These are phyloP conservation scores for Coregonus sp. DNA, from an alignment of 2,797 vertebrate species.

Conservation along the genomic window DNA sequence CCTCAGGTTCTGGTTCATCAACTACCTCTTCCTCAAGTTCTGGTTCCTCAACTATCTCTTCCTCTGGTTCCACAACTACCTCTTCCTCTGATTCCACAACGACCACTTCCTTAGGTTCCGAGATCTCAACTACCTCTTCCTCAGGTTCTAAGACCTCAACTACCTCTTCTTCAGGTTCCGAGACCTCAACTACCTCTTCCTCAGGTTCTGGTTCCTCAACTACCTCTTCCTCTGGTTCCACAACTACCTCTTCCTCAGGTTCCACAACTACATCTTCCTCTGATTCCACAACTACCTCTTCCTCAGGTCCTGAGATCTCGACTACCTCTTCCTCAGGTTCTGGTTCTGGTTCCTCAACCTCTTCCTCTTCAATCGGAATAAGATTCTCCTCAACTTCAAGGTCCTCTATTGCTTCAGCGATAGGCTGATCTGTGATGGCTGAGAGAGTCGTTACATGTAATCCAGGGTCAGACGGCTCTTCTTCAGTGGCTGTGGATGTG, in stretches of 20 bases:
- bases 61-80: not conserved
- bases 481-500: slow-evolving; percentile 3
- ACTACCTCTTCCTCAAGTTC: not conserved
- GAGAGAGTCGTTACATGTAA: slow-evolving; percentile 45
- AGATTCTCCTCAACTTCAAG: slow-evolving; percentile 33
- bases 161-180: slow-evolving; percentile 6
- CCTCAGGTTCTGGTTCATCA: slow-evolving; percentile 3
- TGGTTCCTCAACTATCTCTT: too few relatives aligned
- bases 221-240: not conserved
- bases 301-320: not conserved
- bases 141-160: not conserved
- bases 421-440: slow-evolving; percentile 58
- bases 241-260: not conserved
- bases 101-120: too few relatives aligned
- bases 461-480: slow-evolving; percentile 9
- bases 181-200: slow-evolving; percentile 3
- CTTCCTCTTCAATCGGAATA: slow-evolving; percentile 25
- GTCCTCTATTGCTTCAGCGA: slow-evolving; percentile 37
- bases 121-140: not conserved
- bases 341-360: not conserved
- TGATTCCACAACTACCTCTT: not conserved
- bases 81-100: not conserved
- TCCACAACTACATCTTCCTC: slow-evolving; percentile 1
- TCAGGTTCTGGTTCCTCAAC: slow-evolving; percentile 10
- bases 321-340: not conserved